Conservation (phyloP, 2,113 vertebrate species). For the Chrysemys picta region DNA sequence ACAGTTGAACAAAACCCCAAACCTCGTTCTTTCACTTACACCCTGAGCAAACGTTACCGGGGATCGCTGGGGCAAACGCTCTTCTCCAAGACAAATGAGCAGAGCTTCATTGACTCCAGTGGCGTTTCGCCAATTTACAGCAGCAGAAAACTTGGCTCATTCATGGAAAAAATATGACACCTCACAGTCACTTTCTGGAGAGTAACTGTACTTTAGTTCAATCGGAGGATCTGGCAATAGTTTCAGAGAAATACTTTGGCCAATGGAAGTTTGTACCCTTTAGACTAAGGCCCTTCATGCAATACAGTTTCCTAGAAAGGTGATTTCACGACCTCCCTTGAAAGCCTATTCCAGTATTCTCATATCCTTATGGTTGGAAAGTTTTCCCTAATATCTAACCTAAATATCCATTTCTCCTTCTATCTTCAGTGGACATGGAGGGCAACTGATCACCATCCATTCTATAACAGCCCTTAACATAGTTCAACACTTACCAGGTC, state of each 20-base stretch:
- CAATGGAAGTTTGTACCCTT: not conserved
- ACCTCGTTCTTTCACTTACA: not conserved
- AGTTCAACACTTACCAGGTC: not conserved
- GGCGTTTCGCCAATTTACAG: not conserved
- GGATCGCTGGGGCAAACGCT: not conserved
- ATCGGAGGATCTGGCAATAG: rapidly evolving
- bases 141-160: not conserved
- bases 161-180: not conserved
- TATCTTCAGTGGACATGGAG: not conserved
- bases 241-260: rapidly evolving
- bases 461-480: not conserved
- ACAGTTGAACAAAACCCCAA: not conserved
- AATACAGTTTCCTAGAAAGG: not conserved
- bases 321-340: not conserved
- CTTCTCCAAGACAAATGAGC: not conserved
- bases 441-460: not conserved
- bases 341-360: not conserved
- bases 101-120: not conserved
- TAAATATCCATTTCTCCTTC: not conserved
- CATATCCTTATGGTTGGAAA: not conserved
- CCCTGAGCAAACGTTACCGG: not conserved
- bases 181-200: not conserved
- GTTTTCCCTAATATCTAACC: not conserved
- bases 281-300: not conserved
- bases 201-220: not conserved